These are phyloP conservation scores for Anastrepha ludens DNA, from an alignment of 1,140 invertebrate species.

Conservation along the genomic window DNA sequence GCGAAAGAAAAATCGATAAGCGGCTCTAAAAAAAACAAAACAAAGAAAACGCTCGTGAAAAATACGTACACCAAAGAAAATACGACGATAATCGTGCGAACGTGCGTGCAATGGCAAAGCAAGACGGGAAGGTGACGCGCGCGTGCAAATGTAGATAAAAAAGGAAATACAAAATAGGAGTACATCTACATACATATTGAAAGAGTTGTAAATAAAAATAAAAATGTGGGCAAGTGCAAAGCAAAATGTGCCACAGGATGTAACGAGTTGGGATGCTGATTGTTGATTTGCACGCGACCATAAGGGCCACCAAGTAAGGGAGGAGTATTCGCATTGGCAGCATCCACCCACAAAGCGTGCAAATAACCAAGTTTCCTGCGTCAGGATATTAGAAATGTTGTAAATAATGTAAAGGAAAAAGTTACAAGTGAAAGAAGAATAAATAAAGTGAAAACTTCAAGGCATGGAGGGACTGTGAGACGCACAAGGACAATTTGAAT, in stretches of 20 bases:
- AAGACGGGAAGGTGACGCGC: background rate
- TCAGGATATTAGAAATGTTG: conserved; percentile 39
- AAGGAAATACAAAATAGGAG: background rate
- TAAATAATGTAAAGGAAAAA: background rate
- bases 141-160: background rate
- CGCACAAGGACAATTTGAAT: background rate
- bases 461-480: background rate
- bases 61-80: conserved; percentile 23
- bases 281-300: background rate
- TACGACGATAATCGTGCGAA: conserved; percentile 44
- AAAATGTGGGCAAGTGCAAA: conserved; percentile 5
- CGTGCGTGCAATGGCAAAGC: conserved; percentile 2
- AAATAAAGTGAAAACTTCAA: background rate
- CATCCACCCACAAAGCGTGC: background rate
- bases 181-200: background rate
- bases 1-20: conserved; percentile 33
- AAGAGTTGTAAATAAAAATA: conserved; percentile 48
- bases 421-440: conserved; percentile 18
- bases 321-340: background rate
- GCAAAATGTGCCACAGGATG: conserved; percentile 4
- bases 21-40: conserved; percentile 32
- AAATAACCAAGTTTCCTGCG: background rate
- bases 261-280: background rate
- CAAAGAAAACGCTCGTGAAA: conserved; percentile 30
- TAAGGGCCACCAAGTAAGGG: background rate